Percentiles rank a stretch among this genome's conserved stretches.
Evolutionary conservation across 2,797 vertebrate species (phyloP).

Genomic region (Pantherophis vulpinus): DNA sequence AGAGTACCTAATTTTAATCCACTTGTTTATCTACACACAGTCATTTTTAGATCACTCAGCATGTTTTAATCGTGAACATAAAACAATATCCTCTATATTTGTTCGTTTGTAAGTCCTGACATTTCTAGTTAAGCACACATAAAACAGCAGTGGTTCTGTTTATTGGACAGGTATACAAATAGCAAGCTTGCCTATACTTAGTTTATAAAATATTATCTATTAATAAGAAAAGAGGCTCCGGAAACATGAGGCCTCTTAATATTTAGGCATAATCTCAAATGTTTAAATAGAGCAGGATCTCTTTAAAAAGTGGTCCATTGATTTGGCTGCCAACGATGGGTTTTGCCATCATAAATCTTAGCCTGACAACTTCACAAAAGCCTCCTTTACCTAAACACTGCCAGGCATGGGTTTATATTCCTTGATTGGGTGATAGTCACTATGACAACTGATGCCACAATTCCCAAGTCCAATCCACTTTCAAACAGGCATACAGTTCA

Average conservation of each 20-base stretch:
- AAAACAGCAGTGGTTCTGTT: slow-evolving; percentile 68
- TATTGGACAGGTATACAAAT: slow-evolving; percentile 72
- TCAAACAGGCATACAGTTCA: slow-evolving; percentile 85
- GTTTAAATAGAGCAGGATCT: slow-evolving; percentile 77
- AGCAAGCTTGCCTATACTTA: slow-evolving; percentile 68
- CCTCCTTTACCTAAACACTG: slow-evolving; percentile 86
- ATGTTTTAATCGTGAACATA: slow-evolving; percentile 79
- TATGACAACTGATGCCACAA: slow-evolving; percentile 93
- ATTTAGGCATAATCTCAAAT: slow-evolving; percentile 80
- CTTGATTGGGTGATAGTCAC: slow-evolving; percentile 90
- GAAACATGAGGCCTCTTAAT: slow-evolving; percentile 72
- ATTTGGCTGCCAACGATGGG: slow-evolving; percentile 91
- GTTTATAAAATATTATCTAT: slow-evolving; percentile 79
- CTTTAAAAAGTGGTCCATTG: slow-evolving; percentile 82
- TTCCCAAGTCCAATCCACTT: slow-evolving; percentile 92
- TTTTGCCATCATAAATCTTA: slow-evolving; percentile 91
- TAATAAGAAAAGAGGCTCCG: slow-evolving; percentile 74
- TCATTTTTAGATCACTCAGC: slow-evolving; percentile 81
- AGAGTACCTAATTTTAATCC: slow-evolving; percentile 77
- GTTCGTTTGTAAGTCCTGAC: slow-evolving; percentile 69
- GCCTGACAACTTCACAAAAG: slow-evolving; percentile 90
- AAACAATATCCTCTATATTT: slow-evolving; percentile 70
- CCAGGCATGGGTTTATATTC: slow-evolving; percentile 89
- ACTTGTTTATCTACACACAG: slow-evolving; percentile 75
- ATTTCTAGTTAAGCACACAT: slow-evolving; percentile 70